Evolutionary conservation across 1,140 invertebrate species (phyloP), one percentile per base, ranked within the genome.

Genomic region (Semibalanus balanoides): DNA sequence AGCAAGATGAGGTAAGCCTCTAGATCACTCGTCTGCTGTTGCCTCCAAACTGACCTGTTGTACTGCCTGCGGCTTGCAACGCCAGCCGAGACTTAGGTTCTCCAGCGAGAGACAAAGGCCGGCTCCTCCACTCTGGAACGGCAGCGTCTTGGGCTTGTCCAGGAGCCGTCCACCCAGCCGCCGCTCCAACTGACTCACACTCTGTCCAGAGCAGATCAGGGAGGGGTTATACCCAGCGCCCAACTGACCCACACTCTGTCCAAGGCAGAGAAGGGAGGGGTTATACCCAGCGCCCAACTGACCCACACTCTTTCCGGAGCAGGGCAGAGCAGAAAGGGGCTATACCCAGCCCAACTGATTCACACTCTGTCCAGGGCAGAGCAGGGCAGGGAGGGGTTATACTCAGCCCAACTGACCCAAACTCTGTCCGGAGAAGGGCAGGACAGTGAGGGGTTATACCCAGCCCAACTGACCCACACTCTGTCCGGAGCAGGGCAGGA

Each of bases 41-140:
- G n/a, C n/a, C n/a, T n/a, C n/a, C n/a, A 19, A 7, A 64, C 51
- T 64, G 28, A 72, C 70, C 28, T 72, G 70, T 78, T 93, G 93
- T 79, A 91, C 91, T 35, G 90, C 90, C 31, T 90, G 89, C 14
- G 92, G 89, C 84, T 94, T 94, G 79, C 89, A 90, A 82, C 89
- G 90, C 93, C 93, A 96, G 35, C 93, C 93, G 76, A 90, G 88
- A 69, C 91, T 90, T 22, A 95, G 87, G 80, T 93, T 91, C 80
- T 95, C 93, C 76, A 96, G 85, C 78, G 88, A 91, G 51, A 98
- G 86, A 84, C 91, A 93, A 0, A 98, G 85, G 81, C 92, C 90
- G 69, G 91, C 90, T 0, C 92, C 92, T 76, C 92, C 93, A 82
- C 96, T 93, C 85, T 94, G 91, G 84, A 95, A 96, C 76, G 91